These are phyloP conservation scores for Characodon lateralis DNA, from an alignment of 2,797 vertebrate genomes.

Conservation along the genomic window DNA sequence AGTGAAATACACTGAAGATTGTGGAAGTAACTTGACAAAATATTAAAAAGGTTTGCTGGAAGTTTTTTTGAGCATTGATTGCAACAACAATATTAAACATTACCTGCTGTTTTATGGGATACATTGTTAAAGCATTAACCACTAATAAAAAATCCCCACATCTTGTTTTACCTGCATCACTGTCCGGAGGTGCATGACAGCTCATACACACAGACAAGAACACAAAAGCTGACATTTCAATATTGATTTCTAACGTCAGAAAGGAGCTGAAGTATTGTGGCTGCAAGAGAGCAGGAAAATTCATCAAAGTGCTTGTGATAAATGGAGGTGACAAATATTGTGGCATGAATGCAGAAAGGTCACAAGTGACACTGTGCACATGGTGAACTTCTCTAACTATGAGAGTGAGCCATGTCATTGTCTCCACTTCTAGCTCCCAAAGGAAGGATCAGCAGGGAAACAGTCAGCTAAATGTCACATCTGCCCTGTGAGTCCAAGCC, in stretches of 20 bases:
- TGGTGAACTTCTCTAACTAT: constrained; percentile 30
- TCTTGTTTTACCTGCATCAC: constrained; percentile 12
- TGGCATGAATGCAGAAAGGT: constrained; percentile 65
- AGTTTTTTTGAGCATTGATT: too few species aligned
- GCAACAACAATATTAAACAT: neutral
- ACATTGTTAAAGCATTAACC: constrained; percentile 50
- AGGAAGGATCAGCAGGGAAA: constrained; percentile 56
- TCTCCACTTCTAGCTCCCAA: constrained; percentile 53
- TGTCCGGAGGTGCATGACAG: constrained; percentile 10
- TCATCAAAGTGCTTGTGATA: constrained; percentile 60
- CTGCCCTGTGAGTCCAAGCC: constrained; percentile 37
- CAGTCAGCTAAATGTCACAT: constrained; percentile 74
- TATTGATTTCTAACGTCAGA: constrained; percentile 56
- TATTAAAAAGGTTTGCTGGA: neutral
- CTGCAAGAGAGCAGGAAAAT: constrained; percentile 31
- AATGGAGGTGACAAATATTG: constrained; percentile 65
- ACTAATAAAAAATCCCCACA: constrained; percentile 51
- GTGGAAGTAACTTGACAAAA: neutral
- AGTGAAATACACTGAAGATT: neutral
- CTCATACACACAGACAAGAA: constrained; percentile 11
- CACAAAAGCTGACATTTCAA: constrained; percentile 60
- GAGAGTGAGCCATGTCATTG: constrained; percentile 56
- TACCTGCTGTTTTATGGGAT: constrained; percentile 23
- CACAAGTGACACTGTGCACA: constrained; percentile 35
- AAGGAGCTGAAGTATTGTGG: constrained; percentile 22